Conservation (phyloP, 1,140 invertebrate genomes). For the Ridgeia piscesae region DNA sequence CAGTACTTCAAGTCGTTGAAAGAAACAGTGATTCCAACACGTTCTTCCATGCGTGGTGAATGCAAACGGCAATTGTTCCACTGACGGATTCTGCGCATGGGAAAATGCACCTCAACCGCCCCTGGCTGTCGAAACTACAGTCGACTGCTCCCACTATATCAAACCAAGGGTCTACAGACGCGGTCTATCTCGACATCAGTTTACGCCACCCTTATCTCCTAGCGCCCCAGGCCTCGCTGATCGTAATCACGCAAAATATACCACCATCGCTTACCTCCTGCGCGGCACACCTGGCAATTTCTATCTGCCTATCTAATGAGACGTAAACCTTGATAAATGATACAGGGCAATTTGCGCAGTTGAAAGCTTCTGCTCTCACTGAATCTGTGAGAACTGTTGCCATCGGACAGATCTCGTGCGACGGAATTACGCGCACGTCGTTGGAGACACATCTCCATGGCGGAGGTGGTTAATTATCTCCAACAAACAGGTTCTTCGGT, state of each 20-base stretch:
- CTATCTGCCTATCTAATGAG: slow-evolving; percentile 15
- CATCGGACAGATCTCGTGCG: not conserved
- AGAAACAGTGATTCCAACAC: not conserved
- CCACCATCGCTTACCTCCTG: slow-evolving; percentile 7
- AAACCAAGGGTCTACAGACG: not conserved
- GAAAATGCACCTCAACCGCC: not conserved
- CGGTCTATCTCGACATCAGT: not conserved
- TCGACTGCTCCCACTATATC: not conserved
- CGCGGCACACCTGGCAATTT: slow-evolving; percentile 18
- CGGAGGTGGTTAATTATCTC: not conserved
- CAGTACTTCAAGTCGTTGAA: not conserved
- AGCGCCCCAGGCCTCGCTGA: not conserved
- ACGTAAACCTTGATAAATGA: slow-evolving; percentile 1
- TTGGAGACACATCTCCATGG: not conserved
- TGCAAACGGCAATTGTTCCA: not conserved
- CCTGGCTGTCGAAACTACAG: not conserved
- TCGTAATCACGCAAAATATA: not conserved
- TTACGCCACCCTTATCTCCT: not conserved
- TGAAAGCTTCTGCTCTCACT: not conserved
- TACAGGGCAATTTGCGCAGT: not conserved
- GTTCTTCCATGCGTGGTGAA: not conserved
- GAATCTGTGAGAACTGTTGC: not conserved
- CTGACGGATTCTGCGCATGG: not conserved
- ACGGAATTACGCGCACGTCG: not conserved
- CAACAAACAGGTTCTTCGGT: not conserved